phyloP scores from a whole-genome alignment of 2,113 vertebrate species.

The Mustela nigripes region DNA sequence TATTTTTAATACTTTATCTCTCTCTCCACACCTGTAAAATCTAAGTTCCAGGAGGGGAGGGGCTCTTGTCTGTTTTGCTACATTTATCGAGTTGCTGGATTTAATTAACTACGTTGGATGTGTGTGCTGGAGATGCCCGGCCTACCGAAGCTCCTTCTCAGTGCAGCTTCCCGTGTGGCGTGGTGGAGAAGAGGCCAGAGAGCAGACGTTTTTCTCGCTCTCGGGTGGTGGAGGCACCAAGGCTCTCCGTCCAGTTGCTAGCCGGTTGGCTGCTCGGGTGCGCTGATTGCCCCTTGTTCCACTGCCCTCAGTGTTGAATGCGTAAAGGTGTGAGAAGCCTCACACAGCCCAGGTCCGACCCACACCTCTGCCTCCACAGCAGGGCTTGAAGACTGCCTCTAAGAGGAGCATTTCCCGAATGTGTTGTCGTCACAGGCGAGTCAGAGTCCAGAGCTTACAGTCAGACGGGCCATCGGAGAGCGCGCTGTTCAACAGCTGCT shows the following conservation, averaged over 20 bases:
- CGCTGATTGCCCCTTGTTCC: background rate
- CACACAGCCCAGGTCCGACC: background rate
- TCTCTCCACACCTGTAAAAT: background rate
- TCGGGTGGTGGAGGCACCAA: too few relatives aligned
- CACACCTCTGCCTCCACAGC: background rate
- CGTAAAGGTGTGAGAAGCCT: background rate
- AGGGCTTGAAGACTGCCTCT: background rate
- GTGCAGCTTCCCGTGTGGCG: too few relatives aligned
- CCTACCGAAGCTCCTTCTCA: background rate
- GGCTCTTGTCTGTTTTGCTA: background rate
- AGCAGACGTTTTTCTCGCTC: accelerated
- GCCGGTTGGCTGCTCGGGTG: background rate
- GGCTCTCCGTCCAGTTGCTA: background rate
- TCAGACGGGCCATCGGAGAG: background rate
- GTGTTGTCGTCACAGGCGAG: background rate
- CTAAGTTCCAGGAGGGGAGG: background rate
- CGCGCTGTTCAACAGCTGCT: too few relatives aligned
- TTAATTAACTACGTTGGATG: background rate
- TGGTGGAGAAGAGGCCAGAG: background rate
- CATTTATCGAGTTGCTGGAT: background rate
- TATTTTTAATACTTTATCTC: background rate
- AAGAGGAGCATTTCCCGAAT: background rate
- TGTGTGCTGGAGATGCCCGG: background rate
- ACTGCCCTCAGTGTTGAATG: background rate
- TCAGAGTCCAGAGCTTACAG: background rate